phyloP scores from a whole-genome alignment of 2,113 vertebrate species.

The Proteles cristata region DNA sequence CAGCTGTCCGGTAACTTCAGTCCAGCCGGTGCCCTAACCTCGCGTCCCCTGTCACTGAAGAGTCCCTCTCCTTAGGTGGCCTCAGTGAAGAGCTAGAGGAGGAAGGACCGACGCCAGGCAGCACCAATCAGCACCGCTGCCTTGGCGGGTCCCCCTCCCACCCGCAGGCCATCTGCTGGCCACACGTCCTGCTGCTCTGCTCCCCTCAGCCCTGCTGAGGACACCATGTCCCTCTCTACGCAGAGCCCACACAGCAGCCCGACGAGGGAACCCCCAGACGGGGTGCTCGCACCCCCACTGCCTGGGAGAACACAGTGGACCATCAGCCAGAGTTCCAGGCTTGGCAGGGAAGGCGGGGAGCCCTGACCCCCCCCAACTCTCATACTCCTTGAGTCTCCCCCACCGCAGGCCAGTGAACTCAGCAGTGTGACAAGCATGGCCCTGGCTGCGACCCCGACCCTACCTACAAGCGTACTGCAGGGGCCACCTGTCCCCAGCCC shows the following conservation, averaged over 20 bases:
- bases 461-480: rapidly evolving
- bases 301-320: background rate
- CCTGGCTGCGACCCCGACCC: no score
- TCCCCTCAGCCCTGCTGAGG: background rate
- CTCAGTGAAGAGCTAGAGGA: background rate
- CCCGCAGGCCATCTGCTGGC: no score
- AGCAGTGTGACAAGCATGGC: background rate
- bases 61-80: background rate
- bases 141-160: background rate
- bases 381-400: no score
- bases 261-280: background rate
- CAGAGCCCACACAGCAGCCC: no score
- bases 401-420: background rate
- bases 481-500: background rate
- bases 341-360: background rate
- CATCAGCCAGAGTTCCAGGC: background rate
- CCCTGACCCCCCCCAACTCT: background rate
- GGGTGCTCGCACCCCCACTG: background rate
- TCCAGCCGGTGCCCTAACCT: background rate
- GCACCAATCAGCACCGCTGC: rapidly evolving
- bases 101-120: background rate
- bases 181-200: no score
- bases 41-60: no score
- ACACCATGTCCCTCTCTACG: no score
- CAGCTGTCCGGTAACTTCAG: background rate